These are phyloP conservation scores for Drosophila grimshawi DNA, from an alignment of 1,140 invertebrate genomes.

Conservation along the genomic window DNA sequence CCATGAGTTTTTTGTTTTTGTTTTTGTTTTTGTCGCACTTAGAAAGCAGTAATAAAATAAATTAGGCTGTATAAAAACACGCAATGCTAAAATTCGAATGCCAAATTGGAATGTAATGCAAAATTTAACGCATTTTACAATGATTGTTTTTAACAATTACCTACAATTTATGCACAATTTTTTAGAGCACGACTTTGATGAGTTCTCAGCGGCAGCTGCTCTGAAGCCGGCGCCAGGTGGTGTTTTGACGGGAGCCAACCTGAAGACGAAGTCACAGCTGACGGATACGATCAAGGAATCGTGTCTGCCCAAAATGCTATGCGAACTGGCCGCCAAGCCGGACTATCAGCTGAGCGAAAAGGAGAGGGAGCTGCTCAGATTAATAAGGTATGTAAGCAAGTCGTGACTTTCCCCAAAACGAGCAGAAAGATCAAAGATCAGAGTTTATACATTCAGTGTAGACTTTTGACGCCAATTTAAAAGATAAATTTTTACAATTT, in stretches of 20 bases:
- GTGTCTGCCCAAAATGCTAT: conserved; percentile 91
- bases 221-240: conserved; percentile 52
- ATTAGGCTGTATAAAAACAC: conserved; percentile 16
- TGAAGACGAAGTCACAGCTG: conserved; percentile 73
- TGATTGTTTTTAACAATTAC: background rate
- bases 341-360: conserved; percentile 89
- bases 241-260: conserved; percentile 52
- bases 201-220: conserved; percentile 70
- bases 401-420: conserved; percentile 1
- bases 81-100: conserved; percentile 22
- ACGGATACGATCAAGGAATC: conserved; percentile 84
- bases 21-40: conserved; percentile 45
- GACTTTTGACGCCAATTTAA: too few species aligned
- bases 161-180: background rate
- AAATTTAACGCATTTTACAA: background rate
- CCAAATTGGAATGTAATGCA: conserved; percentile 4
- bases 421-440: background rate
- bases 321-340: conserved; percentile 89
- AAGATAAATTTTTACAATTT: too few species aligned
- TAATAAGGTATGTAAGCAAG: conserved; percentile 87
- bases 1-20: conserved; percentile 12
- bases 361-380: conserved; percentile 88
- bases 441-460: background rate
- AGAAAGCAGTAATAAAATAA: conserved; percentile 40
- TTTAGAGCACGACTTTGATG: conserved; percentile 76